Base-by-base conservation (phyloP, 2,888 invertebrate genomes). In the Acronicta aceris region DNA sequence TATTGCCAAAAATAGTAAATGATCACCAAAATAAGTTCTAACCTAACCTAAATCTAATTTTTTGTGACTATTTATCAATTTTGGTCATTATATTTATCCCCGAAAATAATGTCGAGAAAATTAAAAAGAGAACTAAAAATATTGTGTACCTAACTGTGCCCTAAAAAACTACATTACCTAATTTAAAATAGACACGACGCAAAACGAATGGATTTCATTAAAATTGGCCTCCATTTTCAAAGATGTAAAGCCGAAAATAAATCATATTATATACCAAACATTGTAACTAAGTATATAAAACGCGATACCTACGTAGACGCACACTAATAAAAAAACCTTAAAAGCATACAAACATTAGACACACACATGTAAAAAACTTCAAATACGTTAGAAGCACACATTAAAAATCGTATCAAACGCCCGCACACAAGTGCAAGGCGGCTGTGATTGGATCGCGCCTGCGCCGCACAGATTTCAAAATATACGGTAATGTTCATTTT, bases 401-500 rank as follows among this genome's bases (percentile, higher is more conserved):
- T 74, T 71, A 73, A 80, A 76, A 79, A 63, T 67, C 51, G 69
- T 72, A 75, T 79, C 78, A 80, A 75, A 71, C 55, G 9, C 55
- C 81, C 84, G 50, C 88, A 81, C 84, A 89, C 87, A 83, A n/a
- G 50, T 41, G 50, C 45, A 21, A 33, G 71, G 42, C 54, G 57
- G 15, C 63, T 67, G 68, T 60, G 83, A 89, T 93, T 93, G 91
- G 93, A 70, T 43, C 50, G 43, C 78, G 74, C 77, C 38, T 53
- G 75, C 83, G 74, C 77, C 71, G 68, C 74, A 61, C 77, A 73
- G 63, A 76, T 81, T 83, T 84, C 82, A 82, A 87, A 87, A 85
- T 87, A 85, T 84, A 86, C 82, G 82, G 82, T 85, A 88, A 88
- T 88, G 85, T 86, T 86, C 88, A 92, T 92, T 92, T 92, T 92